Evolutionary conservation across 2,888 invertebrate species (phyloP).

Genomic region (Polylopha cassiicola): DNA sequence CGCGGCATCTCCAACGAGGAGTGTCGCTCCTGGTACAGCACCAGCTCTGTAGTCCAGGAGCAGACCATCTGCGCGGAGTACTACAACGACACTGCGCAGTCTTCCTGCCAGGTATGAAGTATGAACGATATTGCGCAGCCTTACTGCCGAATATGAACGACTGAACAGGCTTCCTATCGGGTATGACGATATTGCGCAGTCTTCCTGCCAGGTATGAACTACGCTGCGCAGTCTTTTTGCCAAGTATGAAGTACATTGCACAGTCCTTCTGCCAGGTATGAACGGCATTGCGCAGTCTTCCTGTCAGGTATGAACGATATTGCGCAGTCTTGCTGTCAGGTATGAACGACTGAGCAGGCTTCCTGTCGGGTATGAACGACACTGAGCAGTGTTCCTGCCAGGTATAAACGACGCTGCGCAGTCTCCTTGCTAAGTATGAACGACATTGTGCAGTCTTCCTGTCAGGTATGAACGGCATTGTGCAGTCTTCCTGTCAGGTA

Average conservation of each 20-base stretch:
- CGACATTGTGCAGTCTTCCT: constrained; percentile 56
- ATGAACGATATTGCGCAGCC: constrained; percentile 1
- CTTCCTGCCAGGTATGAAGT: constrained; percentile 64
- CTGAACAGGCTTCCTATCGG: no score
- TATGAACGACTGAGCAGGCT: no score
- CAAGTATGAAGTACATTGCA: no score
- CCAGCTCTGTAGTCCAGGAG: constrained; percentile 37
- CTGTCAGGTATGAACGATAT: constrained; percentile 44
- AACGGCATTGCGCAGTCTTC: constrained; percentile 60
- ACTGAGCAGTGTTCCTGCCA: constrained; percentile 53
- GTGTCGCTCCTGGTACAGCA: constrained; percentile 48
- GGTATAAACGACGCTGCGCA: neutral
- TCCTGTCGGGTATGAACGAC: no score
- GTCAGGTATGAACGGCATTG: constrained; percentile 49
- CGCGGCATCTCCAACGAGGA: constrained; percentile 52
- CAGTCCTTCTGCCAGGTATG: constrained; percentile 53
- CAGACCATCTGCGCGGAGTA: constrained; percentile 53
- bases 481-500: constrained; percentile 60
- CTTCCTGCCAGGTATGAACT: constrained; percentile 33
- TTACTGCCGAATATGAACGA: neutral
- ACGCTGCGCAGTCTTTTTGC: no score
- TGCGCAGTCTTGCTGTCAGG: neutral
- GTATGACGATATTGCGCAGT: constrained; percentile 59
- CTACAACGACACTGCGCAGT: constrained; percentile 57
- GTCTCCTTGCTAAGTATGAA: no score